Evolutionary conservation across 92 coral and sea anemone genomes (phyloP).

Genomic region (Virgularia gustaviana): DNA sequence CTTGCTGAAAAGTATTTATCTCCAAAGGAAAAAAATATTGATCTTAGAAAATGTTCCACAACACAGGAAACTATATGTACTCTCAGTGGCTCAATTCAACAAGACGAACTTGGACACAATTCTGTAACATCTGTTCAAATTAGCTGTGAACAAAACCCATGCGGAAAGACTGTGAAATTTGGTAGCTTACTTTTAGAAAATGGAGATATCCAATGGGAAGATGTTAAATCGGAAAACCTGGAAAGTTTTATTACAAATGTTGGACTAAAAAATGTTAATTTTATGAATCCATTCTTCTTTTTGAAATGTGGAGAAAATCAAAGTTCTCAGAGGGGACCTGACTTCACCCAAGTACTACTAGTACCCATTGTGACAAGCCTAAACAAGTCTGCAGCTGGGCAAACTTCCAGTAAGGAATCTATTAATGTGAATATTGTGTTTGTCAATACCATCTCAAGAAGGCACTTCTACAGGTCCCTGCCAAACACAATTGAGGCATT

Average conservation of each 20-base stretch:
- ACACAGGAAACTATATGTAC: background rate
- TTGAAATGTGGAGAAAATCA: background rate
- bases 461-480: conserved; percentile 77
- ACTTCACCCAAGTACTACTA: background rate
- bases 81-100: background rate
- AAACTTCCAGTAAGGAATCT: conserved; percentile 18
- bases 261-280: conserved; percentile 9
- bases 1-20: conserved; percentile 20
- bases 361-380: background rate
- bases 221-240: conserved; percentile 21
- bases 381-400: conserved; percentile 13
- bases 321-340: background rate
- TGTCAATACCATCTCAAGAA: conserved; percentile 72
- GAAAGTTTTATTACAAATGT: conserved; percentile 23
- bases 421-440: conserved; percentile 73
- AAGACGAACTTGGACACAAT: too few relatives aligned
- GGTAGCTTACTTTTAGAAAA: conserved; percentile 14
- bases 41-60: background rate
- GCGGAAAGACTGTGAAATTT: conserved; percentile 29
- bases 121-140: conserved; percentile 12
- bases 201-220: conserved; percentile 30
- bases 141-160: conserved; percentile 46
- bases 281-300: conserved; percentile 29
- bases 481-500: conserved; percentile 67
- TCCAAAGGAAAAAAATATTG: background rate